phyloP scores from a whole-genome alignment of 2,888 invertebrate species.

The Netelia fuscicornis region DNA sequence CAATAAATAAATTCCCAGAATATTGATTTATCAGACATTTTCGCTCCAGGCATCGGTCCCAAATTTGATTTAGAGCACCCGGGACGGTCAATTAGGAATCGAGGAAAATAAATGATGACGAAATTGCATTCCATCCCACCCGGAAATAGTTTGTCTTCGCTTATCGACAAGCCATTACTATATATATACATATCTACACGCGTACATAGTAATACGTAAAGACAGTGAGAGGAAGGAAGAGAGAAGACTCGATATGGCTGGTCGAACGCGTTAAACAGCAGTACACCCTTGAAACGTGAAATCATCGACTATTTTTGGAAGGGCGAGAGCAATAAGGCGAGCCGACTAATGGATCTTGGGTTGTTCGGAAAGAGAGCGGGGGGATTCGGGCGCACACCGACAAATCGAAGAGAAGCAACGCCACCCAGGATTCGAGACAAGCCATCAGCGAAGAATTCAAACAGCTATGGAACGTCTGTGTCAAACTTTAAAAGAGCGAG shows the following conservation, averaged over 20 bases:
- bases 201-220: constrained; percentile 30
- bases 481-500: constrained; percentile 28
- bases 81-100: constrained; percentile 7
- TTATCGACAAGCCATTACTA: constrained; percentile 67
- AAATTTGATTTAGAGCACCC: too few species aligned
- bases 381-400: neutral
- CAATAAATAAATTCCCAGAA: too few species aligned
- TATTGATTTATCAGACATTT: too few species aligned
- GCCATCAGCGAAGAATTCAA: constrained; percentile 59
- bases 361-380: neutral
- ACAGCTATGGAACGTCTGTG: constrained; percentile 50
- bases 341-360: constrained; percentile 70
- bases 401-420: constrained; percentile 21
- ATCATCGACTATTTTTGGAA: constrained; percentile 73
- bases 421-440: constrained; percentile 37
- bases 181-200: constrained; percentile 35
- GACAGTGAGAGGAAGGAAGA: constrained; percentile 2
- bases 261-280: constrained; percentile 58
- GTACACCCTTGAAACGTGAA: constrained; percentile 68
- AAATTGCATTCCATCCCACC: constrained; percentile 43
- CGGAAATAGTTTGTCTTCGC: constrained; percentile 63
- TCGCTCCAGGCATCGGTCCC: too few species aligned
- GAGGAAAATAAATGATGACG: constrained; percentile 59
- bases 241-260: constrained; percentile 26
- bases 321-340: constrained; percentile 48